phyloP scores from a whole-genome alignment of 2,888 invertebrate species.

The Eupithecia inturbata region DNA sequence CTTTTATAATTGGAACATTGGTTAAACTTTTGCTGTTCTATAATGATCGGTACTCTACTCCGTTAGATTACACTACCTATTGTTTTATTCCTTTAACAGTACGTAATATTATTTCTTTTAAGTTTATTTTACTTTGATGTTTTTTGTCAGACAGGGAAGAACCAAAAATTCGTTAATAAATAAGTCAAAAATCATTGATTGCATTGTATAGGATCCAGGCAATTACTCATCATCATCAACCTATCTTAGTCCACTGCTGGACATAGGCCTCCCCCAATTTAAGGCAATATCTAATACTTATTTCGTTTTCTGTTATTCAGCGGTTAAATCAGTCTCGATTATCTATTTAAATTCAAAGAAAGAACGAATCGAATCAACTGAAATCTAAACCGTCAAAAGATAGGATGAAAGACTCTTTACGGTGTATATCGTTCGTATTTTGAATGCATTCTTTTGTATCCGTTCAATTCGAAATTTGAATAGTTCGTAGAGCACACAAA shows the following conservation, averaged over 20 bases:
- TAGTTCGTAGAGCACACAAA: slow-evolving; percentile 10
- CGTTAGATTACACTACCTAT: background rate
- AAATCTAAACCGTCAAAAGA: slow-evolving; percentile 4
- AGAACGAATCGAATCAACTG: slow-evolving; percentile 1
- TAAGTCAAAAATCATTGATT: background rate
- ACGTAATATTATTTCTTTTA: background rate
- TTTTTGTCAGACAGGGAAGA: background rate
- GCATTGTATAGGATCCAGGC: background rate
- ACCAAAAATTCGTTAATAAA: background rate
- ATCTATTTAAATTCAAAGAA: slow-evolving; percentile 7
- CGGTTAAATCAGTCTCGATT: background rate
- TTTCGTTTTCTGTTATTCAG: background rate
- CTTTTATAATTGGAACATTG: slow-evolving; percentile 30
- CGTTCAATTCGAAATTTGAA: slow-evolving; percentile 15
- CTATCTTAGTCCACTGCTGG: no score
- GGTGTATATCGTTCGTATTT: slow-evolving; percentile 11
- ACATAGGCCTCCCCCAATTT: no score
- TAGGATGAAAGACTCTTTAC: slow-evolving; percentile 9
- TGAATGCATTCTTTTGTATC: slow-evolving; percentile 12
- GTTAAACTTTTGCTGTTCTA: slow-evolving; percentile 21
- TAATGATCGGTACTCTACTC: background rate
- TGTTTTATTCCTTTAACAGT: background rate
- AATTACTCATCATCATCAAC: no score
- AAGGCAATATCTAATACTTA: background rate
- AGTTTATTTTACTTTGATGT: background rate